Percentiles rank a stretch among this genome's conserved stretches.
Evolutionary conservation across 2,888 invertebrate species (phyloP).

Genomic region (Priocnemis perturbator): DNA sequence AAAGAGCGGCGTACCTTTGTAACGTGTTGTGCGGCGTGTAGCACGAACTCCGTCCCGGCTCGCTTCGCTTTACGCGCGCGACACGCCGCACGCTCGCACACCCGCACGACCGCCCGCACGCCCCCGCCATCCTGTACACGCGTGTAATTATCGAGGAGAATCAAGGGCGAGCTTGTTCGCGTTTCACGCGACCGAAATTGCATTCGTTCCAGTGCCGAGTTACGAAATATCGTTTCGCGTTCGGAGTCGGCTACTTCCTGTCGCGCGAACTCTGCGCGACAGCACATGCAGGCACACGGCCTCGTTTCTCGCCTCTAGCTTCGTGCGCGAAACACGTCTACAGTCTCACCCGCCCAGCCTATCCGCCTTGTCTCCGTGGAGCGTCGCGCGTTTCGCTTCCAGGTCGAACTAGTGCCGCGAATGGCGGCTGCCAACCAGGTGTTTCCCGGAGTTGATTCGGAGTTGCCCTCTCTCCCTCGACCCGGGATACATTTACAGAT

Average conservation of each 20-base stretch:
- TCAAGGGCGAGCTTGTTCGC: too few species aligned
- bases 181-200: too few species aligned
- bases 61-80: slow-evolving; percentile 28
- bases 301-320: slow-evolving; percentile 12
- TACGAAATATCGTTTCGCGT: slow-evolving; percentile 17
- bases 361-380: not conserved
- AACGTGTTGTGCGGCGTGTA: too few species aligned
- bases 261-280: slow-evolving; percentile 8
- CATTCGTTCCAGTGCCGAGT: too few species aligned
- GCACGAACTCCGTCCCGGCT: not conserved
- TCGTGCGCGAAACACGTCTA: slow-evolving; percentile 20
- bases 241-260: slow-evolving; percentile 32
- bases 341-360: not conserved
- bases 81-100: slow-evolving; percentile 12
- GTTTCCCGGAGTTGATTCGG: too few species aligned
- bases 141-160: not conserved
- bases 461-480: too few species aligned
- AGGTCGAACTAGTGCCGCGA: too few species aligned
- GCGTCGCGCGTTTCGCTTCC: not conserved
- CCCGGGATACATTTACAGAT: slow-evolving; percentile 30
- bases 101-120: too few species aligned
- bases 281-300: slow-evolving; percentile 21
- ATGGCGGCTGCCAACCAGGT: too few species aligned
- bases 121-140: not conserved
- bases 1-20: slow-evolving; percentile 8